Percentiles rank a stretch among this genome's conserved stretches.
These are phyloP conservation scores for Apodemus sylvaticus DNA, from an alignment of 2,113 vertebrate genomes.

Conservation along the genomic window DNA sequence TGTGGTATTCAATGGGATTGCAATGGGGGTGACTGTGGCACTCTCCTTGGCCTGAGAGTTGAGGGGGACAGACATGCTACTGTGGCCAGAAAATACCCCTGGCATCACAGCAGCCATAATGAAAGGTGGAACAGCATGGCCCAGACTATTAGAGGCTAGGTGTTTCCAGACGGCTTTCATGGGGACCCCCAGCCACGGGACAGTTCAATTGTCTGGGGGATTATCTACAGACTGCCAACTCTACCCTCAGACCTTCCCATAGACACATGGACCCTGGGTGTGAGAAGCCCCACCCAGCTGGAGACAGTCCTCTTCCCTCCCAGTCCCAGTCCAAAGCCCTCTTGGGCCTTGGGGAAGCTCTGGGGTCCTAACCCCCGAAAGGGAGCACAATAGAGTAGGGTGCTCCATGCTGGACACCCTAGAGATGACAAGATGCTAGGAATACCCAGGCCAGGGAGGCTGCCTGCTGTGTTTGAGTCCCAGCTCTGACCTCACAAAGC, in stretches of 20 bases:
- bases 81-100: background rate
- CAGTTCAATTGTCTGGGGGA: background rate
- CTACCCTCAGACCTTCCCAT: background rate
- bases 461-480: background rate
- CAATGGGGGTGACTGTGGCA: rapidly evolving
- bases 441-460: background rate
- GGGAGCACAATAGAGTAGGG: no score
- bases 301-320: background rate
- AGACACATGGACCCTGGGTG: background rate
- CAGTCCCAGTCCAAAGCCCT: background rate
- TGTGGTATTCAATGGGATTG: no score
- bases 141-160: background rate
- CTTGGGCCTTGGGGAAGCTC: background rate
- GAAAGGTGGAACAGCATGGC: background rate
- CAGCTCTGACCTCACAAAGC: background rate
- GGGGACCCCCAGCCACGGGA: background rate
- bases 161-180: background rate
- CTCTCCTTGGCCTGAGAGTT: background rate
- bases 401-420: background rate
- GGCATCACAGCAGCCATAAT: background rate
- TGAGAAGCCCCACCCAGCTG: background rate
- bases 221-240: background rate
- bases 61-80: background rate
- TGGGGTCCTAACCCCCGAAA: background rate
- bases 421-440: background rate